These are phyloP conservation scores for Alitta virens DNA, from an alignment of 2,888 invertebrate species.

Conservation along the genomic window DNA sequence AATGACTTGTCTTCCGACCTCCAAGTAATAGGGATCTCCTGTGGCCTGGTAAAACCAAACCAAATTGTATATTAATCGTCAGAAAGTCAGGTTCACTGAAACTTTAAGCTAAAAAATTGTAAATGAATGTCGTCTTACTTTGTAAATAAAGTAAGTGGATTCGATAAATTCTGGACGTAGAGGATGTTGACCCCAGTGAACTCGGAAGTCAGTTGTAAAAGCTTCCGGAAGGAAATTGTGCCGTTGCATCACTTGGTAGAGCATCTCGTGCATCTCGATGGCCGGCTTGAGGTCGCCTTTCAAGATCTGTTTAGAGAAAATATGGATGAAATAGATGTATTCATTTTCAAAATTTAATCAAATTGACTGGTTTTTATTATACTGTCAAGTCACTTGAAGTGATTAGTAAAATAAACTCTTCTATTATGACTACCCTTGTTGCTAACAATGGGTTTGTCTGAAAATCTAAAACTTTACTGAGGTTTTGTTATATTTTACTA, in stretches of 20 bases:
- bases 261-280: constrained; percentile 98
- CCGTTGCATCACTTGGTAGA: constrained; percentile 95
- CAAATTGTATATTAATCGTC: neutral
- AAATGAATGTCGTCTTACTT: constrained; percentile 41
- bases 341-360: no score
- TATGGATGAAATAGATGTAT: no score
- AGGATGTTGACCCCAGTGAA: constrained; percentile 98
- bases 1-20: constrained; percentile 84
- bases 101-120: no score
- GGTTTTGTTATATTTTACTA: neutral
- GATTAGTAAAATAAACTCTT: no score
- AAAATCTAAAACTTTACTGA: neutral
- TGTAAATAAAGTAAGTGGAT: constrained; percentile 94
- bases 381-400: no score
- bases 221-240: constrained; percentile 98
- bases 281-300: constrained; percentile 93
- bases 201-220: constrained; percentile 95
- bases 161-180: constrained; percentile 95
- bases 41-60: constrained; percentile 68
- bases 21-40: constrained; percentile 90
- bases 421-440: no score
- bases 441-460: no score
- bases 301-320: constrained; percentile 61
- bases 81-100: no score
- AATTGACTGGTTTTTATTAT: no score